Conservation (phyloP, 2,113 vertebrate genomes). For the Pimephales promelas region DNA sequence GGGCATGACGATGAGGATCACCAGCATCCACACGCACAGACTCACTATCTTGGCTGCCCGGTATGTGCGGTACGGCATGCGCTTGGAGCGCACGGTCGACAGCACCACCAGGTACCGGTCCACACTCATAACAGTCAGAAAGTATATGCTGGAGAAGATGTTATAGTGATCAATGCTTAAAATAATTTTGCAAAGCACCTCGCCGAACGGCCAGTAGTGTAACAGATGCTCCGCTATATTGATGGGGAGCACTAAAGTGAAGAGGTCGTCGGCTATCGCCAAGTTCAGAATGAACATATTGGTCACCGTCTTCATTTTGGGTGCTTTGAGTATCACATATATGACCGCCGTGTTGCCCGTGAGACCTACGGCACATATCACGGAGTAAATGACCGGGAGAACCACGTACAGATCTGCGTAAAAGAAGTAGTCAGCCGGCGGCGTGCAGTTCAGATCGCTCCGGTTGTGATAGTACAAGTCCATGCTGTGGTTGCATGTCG, state of each 20-base stretch:
- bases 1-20: constrained; percentile 84
- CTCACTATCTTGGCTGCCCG: constrained; percentile 83
- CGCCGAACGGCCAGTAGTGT: constrained; percentile 89
- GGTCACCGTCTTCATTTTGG: constrained; percentile 91
- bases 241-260: constrained; percentile 85
- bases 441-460: constrained; percentile 65
- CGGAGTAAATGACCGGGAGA: constrained; percentile 83
- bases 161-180: constrained; percentile 89
- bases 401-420: constrained; percentile 80
- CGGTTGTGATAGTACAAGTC: constrained; percentile 67
- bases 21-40: constrained; percentile 84
- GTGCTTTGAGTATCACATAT: constrained; percentile 87
- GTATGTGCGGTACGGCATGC: constrained; percentile 83
- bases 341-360: constrained; percentile 88
- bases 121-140: constrained; percentile 89
- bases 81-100: constrained; percentile 82
- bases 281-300: constrained; percentile 92
- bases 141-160: constrained; percentile 91
- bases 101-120: constrained; percentile 87
- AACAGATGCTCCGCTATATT: constrained; percentile 86
- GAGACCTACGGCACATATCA: constrained; percentile 86
- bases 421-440: constrained; percentile 66
- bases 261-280: constrained; percentile 86
- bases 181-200: constrained; percentile 87
- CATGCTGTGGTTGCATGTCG: constrained; percentile 68